Evolutionary conservation across 2,113 vertebrate species (phyloP), one percentile per base, ranked within the genome.

Genomic region (Psettodes erumei): DNA sequence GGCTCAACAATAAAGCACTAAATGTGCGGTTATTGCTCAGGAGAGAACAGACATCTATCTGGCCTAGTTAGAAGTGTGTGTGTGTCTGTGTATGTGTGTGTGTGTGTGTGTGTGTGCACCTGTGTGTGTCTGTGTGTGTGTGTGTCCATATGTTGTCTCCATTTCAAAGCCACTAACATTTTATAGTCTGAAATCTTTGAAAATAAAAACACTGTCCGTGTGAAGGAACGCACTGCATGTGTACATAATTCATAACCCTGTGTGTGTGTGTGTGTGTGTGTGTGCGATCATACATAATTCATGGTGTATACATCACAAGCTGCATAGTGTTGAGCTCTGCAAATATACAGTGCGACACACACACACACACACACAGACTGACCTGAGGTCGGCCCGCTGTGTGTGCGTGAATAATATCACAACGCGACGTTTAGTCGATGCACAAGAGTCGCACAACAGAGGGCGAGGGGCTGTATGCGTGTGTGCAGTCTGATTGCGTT

Each of bases 1-100:
- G 67, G 60, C 55, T 81, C 81, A 79, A 79, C 82, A 73, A 70
- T 70, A 53, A 54, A 63, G 61, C 27, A 3, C 35, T 87, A 73
- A 35, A 76, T 79, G 66, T 69, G 54, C n/a, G 45, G 45, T 70
- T 60, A 69, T 71, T 63, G 84, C 40, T 55, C 35, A 70, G 64
- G 40, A 71, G 54, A 42, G 47, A 51, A 32, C 72, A 66, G 38
- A 42, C 63, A 19, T 56, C 32, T 48, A 32, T 37, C 58, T 45
- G 58, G 43, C 55, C 65, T 38, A 5, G 30, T 80, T 55, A 65
- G 8, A 32, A 4, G 3, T 5, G 13, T n/a, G 35, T 54, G 33
- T 54, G 33, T 67, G 33, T 40, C n/a, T 65, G 28, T 48, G 15
- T 25, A 15, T 33, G 42, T 48, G 27, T 23, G 38, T 51, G 30